Evolutionary conservation across 2,888 invertebrate species (phyloP).

Genomic region (Tetragnatha montana): DNA sequence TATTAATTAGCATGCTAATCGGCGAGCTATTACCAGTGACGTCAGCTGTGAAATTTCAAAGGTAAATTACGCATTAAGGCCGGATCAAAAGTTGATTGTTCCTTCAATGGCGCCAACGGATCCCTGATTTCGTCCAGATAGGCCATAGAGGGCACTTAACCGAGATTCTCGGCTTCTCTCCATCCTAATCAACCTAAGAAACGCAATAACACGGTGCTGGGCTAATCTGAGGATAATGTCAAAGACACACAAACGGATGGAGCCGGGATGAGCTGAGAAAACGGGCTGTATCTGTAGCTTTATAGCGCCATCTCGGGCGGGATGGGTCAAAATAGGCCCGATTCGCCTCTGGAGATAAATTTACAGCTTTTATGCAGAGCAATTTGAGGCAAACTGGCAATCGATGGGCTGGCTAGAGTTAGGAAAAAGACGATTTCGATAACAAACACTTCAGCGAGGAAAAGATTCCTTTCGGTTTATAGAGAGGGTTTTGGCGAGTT

Average conservation of each 20-base stretch:
- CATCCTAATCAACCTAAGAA: background rate
- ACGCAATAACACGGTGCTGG: background rate
- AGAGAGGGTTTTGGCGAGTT: background rate
- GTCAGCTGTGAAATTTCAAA: slow-evolving; percentile 28
- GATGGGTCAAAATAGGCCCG: slow-evolving; percentile 11
- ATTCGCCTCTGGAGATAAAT: slow-evolving; percentile 32
- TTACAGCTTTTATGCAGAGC: slow-evolving; percentile 22
- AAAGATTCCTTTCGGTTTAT: background rate
- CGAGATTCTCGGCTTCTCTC: background rate
- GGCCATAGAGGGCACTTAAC: background rate
- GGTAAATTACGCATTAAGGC: slow-evolving; percentile 47
- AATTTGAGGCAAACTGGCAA: background rate
- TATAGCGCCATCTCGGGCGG: slow-evolving; percentile 7
- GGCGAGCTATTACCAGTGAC: slow-evolving; percentile 39
- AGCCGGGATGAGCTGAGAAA: background rate
- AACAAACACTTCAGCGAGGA: background rate
- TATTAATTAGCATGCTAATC: slow-evolving; percentile 59
- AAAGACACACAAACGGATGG: background rate
- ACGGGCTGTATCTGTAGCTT: slow-evolving; percentile 23
- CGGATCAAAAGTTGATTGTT: slow-evolving; percentile 45
- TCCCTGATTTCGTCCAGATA: background rate
- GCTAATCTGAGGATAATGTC: background rate
- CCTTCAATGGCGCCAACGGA: slow-evolving; percentile 16
- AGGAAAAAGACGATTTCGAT: background rate
- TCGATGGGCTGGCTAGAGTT: background rate